Percentiles rank a stretch among this genome's conserved stretches.
These are phyloP conservation scores for Cryptosula pallasiana DNA, from an alignment of 2,888 invertebrate genomes.

Conservation along the genomic window DNA sequence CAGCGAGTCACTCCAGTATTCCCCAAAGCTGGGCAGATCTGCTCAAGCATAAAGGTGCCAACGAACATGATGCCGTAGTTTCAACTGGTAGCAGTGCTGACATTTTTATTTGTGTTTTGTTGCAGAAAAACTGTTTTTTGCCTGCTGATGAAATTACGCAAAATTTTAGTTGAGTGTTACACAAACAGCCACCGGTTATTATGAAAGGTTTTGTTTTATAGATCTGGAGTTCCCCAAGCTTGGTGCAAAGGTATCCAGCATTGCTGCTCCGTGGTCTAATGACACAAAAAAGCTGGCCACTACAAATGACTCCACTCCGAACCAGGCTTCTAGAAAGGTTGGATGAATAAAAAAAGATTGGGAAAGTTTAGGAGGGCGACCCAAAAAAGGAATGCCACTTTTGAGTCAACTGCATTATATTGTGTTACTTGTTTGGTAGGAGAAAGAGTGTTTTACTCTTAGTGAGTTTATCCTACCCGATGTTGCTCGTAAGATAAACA, in stretches of 20 bases:
- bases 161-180: too few species aligned
- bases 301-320: neutral
- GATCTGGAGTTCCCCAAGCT: slow-evolving; percentile 11
- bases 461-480: slow-evolving; percentile 16
- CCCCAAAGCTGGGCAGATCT: slow-evolving; percentile 20
- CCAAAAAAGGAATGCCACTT: too few species aligned
- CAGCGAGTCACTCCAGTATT: neutral
- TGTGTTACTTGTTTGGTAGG: neutral
- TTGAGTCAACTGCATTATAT: too few species aligned
- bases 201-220: neutral
- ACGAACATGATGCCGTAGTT: too few species aligned
- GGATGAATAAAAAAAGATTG: too few species aligned
- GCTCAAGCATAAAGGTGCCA: slow-evolving; percentile 3
- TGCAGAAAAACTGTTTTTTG: too few species aligned
- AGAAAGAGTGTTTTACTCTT: slow-evolving; percentile 18
- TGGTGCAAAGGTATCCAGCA: neutral
- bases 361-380: too few species aligned
- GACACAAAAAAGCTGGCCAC: neutral
- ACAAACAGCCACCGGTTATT: too few species aligned
- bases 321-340: neutral
- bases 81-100: too few species aligned
- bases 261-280: neutral
- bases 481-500: slow-evolving; percentile 16
- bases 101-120: too few species aligned
- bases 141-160: too few species aligned